These are phyloP conservation scores for Spilogale gracilis DNA, from an alignment of 2,113 vertebrate genomes.

Conservation along the genomic window DNA sequence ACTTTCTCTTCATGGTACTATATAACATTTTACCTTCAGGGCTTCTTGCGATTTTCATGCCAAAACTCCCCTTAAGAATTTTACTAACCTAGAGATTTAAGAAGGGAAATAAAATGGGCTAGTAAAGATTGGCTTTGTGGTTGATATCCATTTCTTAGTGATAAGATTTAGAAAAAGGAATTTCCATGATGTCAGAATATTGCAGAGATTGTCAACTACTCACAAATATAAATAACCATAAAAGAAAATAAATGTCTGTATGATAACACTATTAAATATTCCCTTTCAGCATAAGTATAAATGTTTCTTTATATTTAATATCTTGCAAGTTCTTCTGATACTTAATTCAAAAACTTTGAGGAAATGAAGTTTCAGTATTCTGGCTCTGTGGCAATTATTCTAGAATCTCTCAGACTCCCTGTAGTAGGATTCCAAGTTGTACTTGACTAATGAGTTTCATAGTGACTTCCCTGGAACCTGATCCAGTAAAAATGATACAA, in stretches of 20 bases:
- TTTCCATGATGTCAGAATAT: conserved; percentile 18
- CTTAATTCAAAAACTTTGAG: background rate
- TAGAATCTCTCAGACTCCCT: background rate
- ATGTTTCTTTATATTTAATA: background rate
- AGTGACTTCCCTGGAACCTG: background rate
- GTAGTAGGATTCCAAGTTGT: background rate
- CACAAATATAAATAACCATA: background rate
- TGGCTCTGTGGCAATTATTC: background rate
- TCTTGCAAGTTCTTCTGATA: background rate
- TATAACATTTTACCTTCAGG: conserved; percentile 53
- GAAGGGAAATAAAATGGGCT: conserved; percentile 58
- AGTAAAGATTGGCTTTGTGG: conserved; percentile 40
- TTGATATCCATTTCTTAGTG: background rate
- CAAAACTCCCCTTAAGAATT: conserved; percentile 65
- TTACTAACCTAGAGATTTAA: conserved; percentile 72
- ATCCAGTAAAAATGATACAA: background rate
- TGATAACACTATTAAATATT: background rate
- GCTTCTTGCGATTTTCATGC: conserved; percentile 54
- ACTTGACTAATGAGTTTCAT: background rate
- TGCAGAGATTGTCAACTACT: conserved; percentile 8
- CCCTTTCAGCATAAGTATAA: background rate
- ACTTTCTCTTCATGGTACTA: background rate
- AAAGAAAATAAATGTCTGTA: background rate
- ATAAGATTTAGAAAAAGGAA: conserved; percentile 40
- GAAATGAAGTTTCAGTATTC: background rate